phyloP scores from a whole-genome alignment of 2,113 vertebrate species.

The Erythrolamprus reginae region DNA sequence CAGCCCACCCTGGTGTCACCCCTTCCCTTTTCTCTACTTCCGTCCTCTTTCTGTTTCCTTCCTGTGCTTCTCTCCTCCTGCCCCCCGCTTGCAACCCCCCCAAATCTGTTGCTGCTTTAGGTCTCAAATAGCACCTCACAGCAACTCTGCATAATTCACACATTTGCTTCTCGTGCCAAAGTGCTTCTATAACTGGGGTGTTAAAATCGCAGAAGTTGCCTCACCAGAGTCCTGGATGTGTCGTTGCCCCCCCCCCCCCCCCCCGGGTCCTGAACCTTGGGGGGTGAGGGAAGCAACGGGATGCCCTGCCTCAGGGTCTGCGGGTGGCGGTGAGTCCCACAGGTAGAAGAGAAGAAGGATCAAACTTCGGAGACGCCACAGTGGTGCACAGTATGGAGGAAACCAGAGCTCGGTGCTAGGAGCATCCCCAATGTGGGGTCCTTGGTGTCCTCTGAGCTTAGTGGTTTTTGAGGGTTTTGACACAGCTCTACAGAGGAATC shows the following conservation, averaged over 20 bases:
- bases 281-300: fast-evolving
- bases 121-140: background rate
- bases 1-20: background rate
- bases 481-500: no score
- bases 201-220: background rate
- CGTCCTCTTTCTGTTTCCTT: background rate
- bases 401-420: background rate
- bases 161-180: background rate
- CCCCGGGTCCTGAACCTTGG: background rate
- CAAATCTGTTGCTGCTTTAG: background rate
- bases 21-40: no score
- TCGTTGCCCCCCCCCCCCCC: background rate
- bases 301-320: background rate
- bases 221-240: background rate
- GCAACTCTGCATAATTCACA: conserved; percentile 9
- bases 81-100: background rate
- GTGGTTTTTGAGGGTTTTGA: no score
- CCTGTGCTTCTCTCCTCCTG: background rate
- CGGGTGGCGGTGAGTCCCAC: no score
- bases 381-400: background rate
- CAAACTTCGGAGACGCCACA: background rate
- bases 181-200: background rate
- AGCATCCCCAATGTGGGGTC: background rate
- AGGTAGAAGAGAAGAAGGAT: background rate
- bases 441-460: no score